Percentiles rank a stretch among this genome's conserved stretches.
Evolutionary conservation across 2,797 vertebrate species (phyloP).

Genomic region (Cirrhinus molitorella): DNA sequence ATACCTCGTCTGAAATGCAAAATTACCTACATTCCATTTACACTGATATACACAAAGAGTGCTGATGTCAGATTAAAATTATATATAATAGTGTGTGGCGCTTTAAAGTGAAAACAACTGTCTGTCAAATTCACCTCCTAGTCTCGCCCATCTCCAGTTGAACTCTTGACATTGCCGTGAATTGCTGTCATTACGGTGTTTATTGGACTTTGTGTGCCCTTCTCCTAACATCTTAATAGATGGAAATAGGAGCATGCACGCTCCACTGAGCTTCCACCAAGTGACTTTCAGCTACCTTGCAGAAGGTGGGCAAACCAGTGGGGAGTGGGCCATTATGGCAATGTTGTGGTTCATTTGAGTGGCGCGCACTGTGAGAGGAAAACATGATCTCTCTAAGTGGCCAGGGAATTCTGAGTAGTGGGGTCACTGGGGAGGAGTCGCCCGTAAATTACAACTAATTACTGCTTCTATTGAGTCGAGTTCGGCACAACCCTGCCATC

Average conservation of each 20-base stretch:
- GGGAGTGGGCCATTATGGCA: conserved; percentile 78
- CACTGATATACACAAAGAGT: conserved; percentile 15
- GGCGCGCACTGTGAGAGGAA: conserved; percentile 76
- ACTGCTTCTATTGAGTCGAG: conserved; percentile 76
- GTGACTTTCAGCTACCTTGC: conserved; percentile 86
- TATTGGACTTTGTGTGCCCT: conserved; percentile 65
- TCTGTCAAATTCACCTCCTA: conserved; percentile 39
- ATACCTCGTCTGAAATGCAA: neutral
- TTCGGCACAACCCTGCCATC: conserved; percentile 69
- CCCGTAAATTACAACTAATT: conserved; percentile 84
- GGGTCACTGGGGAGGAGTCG: conserved; percentile 76
- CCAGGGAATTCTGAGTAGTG: conserved; percentile 76
- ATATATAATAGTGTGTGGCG: conserved; percentile 1
- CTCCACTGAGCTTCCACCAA: conserved; percentile 80
- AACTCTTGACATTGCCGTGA: conserved; percentile 65
- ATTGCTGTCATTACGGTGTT: conserved; percentile 70
- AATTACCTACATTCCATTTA: conserved; percentile 20
- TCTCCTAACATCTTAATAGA: conserved; percentile 86
- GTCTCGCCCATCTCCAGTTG: conserved; percentile 62
- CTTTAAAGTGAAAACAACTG: conserved; percentile 23
- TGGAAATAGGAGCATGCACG: conserved; percentile 84
- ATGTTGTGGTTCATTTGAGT: conserved; percentile 82
- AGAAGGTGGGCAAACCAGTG: conserved; percentile 85
- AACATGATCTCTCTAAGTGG: conserved; percentile 80
- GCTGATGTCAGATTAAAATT: conserved; percentile 43